Base-by-base conservation (phyloP, 2,888 invertebrate genomes). In the Phymatocera aterrima region DNA sequence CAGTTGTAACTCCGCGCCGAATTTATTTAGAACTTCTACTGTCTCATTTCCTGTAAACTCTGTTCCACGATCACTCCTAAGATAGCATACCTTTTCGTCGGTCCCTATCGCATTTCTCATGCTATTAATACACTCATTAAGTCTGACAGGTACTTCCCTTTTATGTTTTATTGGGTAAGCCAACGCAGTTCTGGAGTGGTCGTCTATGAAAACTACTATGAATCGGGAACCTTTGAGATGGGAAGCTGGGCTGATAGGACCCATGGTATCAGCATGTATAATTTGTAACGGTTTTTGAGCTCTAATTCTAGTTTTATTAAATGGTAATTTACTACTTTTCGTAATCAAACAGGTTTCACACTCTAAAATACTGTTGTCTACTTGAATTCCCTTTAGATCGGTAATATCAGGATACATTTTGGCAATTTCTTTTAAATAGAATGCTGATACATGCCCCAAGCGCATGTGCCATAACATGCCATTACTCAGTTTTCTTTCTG, bases 201-300 rank as follows among this genome's bases (percentile, higher is more conserved):
- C 81, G 48, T 83, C 82, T 34, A 83, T 51, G 24, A 81, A 83
- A 4, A 60, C 75, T 40, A 78, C 77, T 8, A 82, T 82, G 54
- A 77, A 82, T 48, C 75, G 81, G 65, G 81, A 81, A 34, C 60
- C 57, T 0, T 82, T 77, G 18, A 77, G 80, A 28, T 72, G 78
- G 4, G 80, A 80, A n/a, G 8, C 21, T 0, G 80, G 81, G 74
- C 80, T 82, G 18, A 84, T 83, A 48, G 79, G 81, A 18, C 82
- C 81, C 81, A 82, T 82, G 8, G 80, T 8, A 54, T 83, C 82
- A n/a, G 80, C 48, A 48, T 83, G 81, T n/a, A n/a, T n/a, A n/a
- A n/a, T n/a, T n/a, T n/a, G n/a, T n/a, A n/a, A n/a, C n/a, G n/a
- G n/a, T n/a, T n/a, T n/a, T n/a, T n/a, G n/a, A n/a, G n/a, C n/a